Evolutionary conservation across 2,797 vertebrate species (phyloP), one percentile per base, ranked within the genome.

Genomic region (Triplophysa yarkandensis): DNA sequence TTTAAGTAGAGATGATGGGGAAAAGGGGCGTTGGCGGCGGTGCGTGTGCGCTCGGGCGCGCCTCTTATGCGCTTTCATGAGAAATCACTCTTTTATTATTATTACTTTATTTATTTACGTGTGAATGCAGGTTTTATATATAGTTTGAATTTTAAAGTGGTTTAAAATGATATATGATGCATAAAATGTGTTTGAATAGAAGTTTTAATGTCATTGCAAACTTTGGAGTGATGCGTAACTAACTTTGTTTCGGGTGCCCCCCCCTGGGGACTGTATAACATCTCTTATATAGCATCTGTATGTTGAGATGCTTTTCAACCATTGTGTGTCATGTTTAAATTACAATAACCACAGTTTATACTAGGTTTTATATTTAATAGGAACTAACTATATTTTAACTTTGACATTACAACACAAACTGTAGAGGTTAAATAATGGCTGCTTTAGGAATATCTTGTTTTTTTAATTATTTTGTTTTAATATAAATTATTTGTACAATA

Each of bases 191-290:
- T 39, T 39, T 50, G 55, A 76, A 76, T 50, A 74, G 58, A 41
- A 44, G 30, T n/a, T n/a, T n/a, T n/a, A n/a, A n/a, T n/a, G 36
- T 6, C 4, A 71, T 77, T 77, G 79, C 60, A 30, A 68, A 62
- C 6, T 30, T 68, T 17, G 6, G 34, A 61, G 17, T 17, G 10
- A 61, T 46, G 19, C 55, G 36, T 6, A 6, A 6, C 1, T 28
- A 71, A 77, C n/a, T 52, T 43, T 48, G n/a, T 71, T 13, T 39
- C 36, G 7, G 57, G 69, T 48, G 65, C 54, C 79, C 82, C 84
- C 84, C 68, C 80, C 82, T 80, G 68, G 52, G 79, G 84, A 62
- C 63, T 50, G 66, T 3, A 66, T 48, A 39, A 30, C 17, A 30
- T 54, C n/a, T 43, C 8, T 23, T 34, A 43, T 13, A 6, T 11